Percentiles rank a stretch among this genome's conserved stretches.
Conservation (phyloP, 37 sponge, comb jelly and placozoan species). For the Beroe forskalii region DNA sequence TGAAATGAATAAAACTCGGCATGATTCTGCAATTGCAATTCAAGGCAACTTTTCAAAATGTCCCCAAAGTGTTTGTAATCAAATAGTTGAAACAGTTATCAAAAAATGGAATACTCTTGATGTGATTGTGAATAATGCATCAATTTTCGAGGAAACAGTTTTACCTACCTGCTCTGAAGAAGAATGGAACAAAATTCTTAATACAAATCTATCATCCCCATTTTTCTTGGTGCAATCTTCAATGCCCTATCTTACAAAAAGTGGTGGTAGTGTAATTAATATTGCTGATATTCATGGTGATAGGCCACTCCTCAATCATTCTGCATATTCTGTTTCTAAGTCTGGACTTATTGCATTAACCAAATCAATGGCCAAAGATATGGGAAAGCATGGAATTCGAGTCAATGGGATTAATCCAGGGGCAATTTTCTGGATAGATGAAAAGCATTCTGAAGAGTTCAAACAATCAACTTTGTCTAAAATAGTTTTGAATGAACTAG, state of each 20-base stretch:
- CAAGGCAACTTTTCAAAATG: neutral
- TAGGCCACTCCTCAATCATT: neutral
- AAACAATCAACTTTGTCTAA: neutral
- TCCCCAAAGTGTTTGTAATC: neutral
- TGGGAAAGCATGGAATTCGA: neutral
- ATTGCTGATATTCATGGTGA: neutral
- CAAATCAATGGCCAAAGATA: neutral
- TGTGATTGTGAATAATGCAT: neutral
- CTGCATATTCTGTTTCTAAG: slow-evolving; percentile 4
- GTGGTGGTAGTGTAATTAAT: neutral
- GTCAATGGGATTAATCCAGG: slow-evolving; percentile 6
- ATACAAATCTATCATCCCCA: neutral
- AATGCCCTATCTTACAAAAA: neutral
- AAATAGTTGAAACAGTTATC: neutral
- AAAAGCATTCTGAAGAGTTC: neutral
- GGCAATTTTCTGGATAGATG: neutral
- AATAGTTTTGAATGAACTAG: neutral
- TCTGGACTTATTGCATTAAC: neutral
- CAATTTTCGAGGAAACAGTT: no score
- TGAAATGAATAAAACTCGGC: neutral
- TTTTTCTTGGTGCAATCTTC: neutral
- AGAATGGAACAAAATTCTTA: neutral
- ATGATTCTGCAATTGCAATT: neutral
- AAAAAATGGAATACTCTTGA: neutral
- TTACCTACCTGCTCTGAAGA: no score